phyloP scores from a whole-genome alignment of 2,113 vertebrate genomes.

The Cochlearius cochlearius region DNA sequence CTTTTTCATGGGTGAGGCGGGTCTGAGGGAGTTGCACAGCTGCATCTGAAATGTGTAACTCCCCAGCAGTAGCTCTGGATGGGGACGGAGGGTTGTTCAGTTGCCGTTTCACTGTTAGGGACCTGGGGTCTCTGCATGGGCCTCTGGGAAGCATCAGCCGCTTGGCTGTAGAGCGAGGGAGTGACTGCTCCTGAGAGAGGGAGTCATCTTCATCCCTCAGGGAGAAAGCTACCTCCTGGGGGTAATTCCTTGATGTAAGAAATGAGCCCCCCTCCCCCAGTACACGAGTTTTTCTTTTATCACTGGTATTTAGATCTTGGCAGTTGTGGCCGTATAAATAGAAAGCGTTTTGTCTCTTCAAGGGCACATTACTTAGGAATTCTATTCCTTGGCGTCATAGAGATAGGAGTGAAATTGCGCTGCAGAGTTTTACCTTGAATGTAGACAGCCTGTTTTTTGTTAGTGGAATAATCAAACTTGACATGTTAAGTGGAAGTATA shows the following conservation, averaged over 20 bases:
- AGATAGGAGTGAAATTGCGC: not conserved
- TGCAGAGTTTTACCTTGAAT: not conserved
- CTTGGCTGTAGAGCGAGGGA: not conserved
- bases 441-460: not conserved
- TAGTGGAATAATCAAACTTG: not conserved
- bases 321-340: not conserved
- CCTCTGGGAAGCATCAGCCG: not conserved
- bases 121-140: not conserved
- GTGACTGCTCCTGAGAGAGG: accelerated
- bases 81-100: not conserved
- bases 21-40: not conserved
- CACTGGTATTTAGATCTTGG: not conserved
- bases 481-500: not conserved
- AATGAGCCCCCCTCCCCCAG: not conserved
- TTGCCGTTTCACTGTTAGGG: accelerated
- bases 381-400: not conserved
- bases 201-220: not conserved
- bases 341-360: not conserved
- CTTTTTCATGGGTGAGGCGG: not conserved
- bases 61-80: not conserved
- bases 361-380: accelerated
- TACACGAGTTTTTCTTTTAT: not conserved
- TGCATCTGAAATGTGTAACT: accelerated
- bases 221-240: not conserved
- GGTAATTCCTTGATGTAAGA: not conserved